Conservation (phyloP, 2,113 vertebrate genomes). For the Anguilla rostrata region DNA sequence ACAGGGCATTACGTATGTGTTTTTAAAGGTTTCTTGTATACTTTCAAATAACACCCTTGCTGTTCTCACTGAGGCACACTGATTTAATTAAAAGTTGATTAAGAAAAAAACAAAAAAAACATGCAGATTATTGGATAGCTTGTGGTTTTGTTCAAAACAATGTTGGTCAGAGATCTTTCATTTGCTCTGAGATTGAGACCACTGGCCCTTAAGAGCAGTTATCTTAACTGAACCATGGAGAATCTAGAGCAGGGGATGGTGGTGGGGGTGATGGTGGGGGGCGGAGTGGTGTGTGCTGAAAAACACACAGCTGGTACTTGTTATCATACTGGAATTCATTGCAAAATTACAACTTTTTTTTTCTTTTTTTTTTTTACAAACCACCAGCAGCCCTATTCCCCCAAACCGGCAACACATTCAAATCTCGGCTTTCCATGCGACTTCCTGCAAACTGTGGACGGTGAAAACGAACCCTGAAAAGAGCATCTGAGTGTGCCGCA, state of each 20-base stretch:
- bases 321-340: constrained; percentile 72
- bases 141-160: background rate
- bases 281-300: constrained; percentile 6
- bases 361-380: background rate
- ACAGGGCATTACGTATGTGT: background rate
- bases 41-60: background rate
- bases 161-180: background rate
- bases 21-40: background rate
- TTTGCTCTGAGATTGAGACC: background rate
- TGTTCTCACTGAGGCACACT: background rate
- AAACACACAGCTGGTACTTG: constrained; percentile 68
- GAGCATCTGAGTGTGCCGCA: background rate
- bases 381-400: constrained; percentile 46
- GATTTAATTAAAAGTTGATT: background rate
- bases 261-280: background rate
- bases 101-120: background rate
- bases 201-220: constrained; percentile 5
- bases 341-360: constrained; percentile 65
- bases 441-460: constrained; percentile 9
- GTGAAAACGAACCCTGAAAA: constrained; percentile 29
- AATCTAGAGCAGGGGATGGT: constrained; percentile 7
- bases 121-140: background rate
- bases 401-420: constrained; percentile 26
- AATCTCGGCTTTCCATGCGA: constrained; percentile 9
- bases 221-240: background rate